Conservation (phyloP, 2,797 vertebrate species). For the Hydrophis major region DNA sequence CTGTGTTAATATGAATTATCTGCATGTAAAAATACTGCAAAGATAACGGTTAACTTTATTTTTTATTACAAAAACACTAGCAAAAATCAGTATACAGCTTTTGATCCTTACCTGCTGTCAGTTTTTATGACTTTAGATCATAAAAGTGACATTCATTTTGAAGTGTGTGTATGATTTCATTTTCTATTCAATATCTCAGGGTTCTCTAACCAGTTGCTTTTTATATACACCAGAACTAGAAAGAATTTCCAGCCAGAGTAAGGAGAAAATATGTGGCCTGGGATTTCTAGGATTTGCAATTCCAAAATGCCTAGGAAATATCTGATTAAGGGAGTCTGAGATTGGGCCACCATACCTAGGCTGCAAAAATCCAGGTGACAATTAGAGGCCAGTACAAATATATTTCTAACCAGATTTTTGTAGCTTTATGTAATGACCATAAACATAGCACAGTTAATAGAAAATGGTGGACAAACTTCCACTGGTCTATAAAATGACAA, state of each 20-base stretch:
- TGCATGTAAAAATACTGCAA: background rate
- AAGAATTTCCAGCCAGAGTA: background rate
- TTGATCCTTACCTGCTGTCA: slow-evolving; percentile 31
- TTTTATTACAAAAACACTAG: slow-evolving; percentile 39
- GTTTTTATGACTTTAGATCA: background rate
- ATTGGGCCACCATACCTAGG: background rate
- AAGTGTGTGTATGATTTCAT: background rate
- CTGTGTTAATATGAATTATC: background rate
- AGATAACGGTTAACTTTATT: background rate
- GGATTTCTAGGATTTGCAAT: background rate
- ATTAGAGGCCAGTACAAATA: background rate
- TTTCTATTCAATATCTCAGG: background rate
- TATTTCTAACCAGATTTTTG: background rate
- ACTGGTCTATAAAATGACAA: background rate
- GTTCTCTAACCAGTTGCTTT: background rate
- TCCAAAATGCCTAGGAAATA: background rate
- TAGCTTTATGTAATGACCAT: background rate
- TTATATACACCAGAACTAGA: background rate
- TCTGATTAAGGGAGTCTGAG: background rate
- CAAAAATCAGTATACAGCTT: background rate
- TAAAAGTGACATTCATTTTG: background rate
- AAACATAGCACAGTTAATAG: slow-evolving; percentile 1
- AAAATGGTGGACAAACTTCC: background rate
- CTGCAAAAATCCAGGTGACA: background rate
- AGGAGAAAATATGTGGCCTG: background rate